Percentiles rank a stretch among this genome's conserved stretches.
Conservation (phyloP, 1,140 invertebrate genomes). For the Branchinecta lynchi region DNA sequence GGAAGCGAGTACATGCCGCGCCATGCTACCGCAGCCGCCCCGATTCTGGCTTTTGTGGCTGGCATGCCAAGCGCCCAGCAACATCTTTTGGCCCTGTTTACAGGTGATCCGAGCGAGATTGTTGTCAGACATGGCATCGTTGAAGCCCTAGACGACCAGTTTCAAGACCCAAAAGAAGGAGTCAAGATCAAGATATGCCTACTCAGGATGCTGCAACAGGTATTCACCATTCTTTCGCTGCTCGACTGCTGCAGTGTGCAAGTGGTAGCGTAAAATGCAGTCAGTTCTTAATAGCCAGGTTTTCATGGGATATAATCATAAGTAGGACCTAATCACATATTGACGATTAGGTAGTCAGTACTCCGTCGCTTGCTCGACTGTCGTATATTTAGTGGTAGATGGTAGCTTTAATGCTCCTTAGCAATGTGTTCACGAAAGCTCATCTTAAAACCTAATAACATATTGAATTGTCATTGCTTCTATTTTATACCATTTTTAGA, state of each 20-base stretch:
- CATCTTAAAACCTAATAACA: no score
- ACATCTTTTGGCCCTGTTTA: slow-evolving; percentile 53
- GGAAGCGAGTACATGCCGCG: slow-evolving; percentile 44
- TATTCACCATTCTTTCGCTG: slow-evolving; percentile 26
- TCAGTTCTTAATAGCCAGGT: no score
- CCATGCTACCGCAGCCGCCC: slow-evolving; percentile 51
- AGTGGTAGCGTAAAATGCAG: no score
- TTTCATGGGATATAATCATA: no score
- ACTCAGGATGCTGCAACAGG: slow-evolving; percentile 24
- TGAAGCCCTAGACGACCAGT: slow-evolving; percentile 63
- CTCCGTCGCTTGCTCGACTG: no score
- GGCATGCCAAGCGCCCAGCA: slow-evolving; percentile 45
- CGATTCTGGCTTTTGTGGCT: slow-evolving; percentile 48
- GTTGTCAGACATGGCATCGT: slow-evolving; percentile 64
- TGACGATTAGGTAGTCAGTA: no score
- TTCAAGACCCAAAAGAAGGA: slow-evolving; percentile 29
- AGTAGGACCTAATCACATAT: no score
- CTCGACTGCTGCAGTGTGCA: neutral
- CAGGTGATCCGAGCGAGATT: slow-evolving; percentile 27
- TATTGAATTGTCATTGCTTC: no score
- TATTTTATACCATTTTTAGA: no score
- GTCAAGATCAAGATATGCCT: slow-evolving; percentile 26
- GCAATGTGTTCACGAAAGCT: no score
- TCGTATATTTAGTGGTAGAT: no score
- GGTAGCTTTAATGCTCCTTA: no score